Evolutionary conservation across 2,888 invertebrate genomes (phyloP).

Genomic region (Nezara viridula): DNA sequence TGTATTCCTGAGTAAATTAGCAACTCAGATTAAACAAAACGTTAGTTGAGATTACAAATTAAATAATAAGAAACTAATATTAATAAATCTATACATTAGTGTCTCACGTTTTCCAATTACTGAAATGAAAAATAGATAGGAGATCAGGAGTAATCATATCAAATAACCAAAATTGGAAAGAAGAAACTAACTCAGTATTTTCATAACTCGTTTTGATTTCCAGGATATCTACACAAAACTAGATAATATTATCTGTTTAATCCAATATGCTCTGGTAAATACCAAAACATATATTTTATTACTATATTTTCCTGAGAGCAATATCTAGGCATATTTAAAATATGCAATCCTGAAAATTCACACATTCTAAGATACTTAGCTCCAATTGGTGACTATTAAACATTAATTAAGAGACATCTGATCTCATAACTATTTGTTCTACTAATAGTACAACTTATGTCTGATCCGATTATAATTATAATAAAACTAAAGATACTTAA

Average conservation of each 20-base stretch:
- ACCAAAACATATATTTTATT: background rate
- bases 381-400: background rate
- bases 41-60: background rate
- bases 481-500: constrained; percentile 68
- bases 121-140: background rate
- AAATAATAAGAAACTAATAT: background rate
- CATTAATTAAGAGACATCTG: constrained; percentile 8
- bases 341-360: background rate
- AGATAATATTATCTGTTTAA: background rate
- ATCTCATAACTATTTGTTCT: constrained; percentile 43
- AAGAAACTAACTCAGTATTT: background rate
- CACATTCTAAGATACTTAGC: background rate
- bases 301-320: background rate
- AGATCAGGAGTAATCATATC: background rate
- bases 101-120: background rate
- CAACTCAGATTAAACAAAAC: background rate
- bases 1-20: background rate
- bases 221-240: background rate
- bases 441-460: background rate
- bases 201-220: background rate
- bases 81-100: background rate
- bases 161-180: background rate
- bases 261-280: background rate
- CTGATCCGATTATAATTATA: background rate
- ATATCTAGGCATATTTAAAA: background rate